phyloP scores from a whole-genome alignment of 2,113 vertebrate genomes.

The Xenopus tropicalis region DNA sequence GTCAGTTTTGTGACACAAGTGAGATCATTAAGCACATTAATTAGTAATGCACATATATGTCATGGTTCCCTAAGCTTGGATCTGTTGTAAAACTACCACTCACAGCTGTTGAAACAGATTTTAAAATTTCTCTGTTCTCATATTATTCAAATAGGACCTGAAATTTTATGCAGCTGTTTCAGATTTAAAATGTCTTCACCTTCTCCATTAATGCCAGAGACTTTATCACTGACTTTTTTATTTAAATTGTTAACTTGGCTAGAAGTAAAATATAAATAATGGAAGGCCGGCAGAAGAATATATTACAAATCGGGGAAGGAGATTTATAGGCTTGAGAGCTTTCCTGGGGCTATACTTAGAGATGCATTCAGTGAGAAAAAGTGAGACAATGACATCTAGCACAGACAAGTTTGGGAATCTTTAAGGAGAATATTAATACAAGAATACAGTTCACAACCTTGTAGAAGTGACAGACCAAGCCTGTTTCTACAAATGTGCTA shows the following conservation, averaged over 20 bases:
- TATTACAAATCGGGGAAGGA: constrained; percentile 19
- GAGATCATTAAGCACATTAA: no score
- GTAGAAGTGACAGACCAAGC: background rate
- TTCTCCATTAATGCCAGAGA: background rate
- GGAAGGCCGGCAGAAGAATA: constrained; percentile 10
- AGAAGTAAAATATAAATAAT: constrained; percentile 29
- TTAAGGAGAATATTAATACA: background rate
- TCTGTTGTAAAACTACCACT: no score
- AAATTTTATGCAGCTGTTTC: background rate
- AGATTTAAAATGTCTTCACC: constrained; percentile 2
- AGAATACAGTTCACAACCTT: background rate
- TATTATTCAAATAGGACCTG: background rate
- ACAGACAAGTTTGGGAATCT: background rate
- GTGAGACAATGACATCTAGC: background rate
- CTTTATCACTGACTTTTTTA: constrained; percentile 1
- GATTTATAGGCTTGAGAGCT: constrained; percentile 17
- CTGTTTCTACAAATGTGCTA: background rate
- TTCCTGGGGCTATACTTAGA: constrained; percentile 25
- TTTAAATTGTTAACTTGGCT: constrained; percentile 22
- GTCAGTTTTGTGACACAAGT: no score
- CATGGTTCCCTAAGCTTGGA: no score
- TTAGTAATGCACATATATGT: no score
- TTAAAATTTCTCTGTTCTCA: background rate
- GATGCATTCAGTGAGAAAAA: constrained; percentile 9
- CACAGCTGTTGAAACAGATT: no score